Evolutionary conservation across 1,140 invertebrate species (phyloP).

Genomic region (Zaprionus taronus): DNA sequence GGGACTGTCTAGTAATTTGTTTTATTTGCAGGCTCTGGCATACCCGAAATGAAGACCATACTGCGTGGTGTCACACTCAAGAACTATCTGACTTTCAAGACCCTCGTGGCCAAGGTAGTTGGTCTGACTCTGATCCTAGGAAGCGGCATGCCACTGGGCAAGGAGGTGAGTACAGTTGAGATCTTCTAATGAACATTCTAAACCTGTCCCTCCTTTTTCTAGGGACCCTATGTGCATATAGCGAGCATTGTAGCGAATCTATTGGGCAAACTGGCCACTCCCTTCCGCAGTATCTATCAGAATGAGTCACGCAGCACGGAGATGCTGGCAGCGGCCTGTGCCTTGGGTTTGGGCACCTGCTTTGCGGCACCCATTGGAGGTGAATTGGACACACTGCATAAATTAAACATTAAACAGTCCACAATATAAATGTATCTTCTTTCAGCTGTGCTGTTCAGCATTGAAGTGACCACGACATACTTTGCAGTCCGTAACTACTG

Average conservation of each 20-base stretch:
- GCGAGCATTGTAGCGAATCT: slow-evolving; percentile 97
- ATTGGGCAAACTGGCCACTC: slow-evolving; percentile 95
- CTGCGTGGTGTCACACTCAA: slow-evolving; percentile 97
- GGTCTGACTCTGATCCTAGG: slow-evolving; percentile 96
- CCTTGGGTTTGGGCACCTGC: slow-evolving; percentile 97
- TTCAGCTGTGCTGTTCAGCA: slow-evolving; percentile 97
- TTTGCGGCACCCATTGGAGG: slow-evolving; percentile 98
- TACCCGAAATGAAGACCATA: slow-evolving; percentile 99
- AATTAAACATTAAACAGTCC: background rate
- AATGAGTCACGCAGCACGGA: slow-evolving; percentile 97
- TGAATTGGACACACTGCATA: slow-evolving; percentile 72
- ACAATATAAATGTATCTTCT: background rate
- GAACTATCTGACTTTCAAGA: slow-evolving; percentile 98
- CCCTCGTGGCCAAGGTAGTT: slow-evolving; percentile 96
- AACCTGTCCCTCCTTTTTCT: slow-evolving; percentile 13
- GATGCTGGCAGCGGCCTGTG: slow-evolving; percentile 98
- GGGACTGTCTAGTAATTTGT: background rate
- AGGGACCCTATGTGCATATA: slow-evolving; percentile 98
- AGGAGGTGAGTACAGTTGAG: slow-evolving; percentile 90
- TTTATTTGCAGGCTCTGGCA: slow-evolving; percentile 94
- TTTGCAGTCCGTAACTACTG: slow-evolving; percentile 99
- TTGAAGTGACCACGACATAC: slow-evolving; percentile 99
- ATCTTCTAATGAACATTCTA: background rate
- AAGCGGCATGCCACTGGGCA: slow-evolving; percentile 97
- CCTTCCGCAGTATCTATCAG: slow-evolving; percentile 96